A percentile compares a stretch with the other conserved stretches of the same genome.
phyloP scores from a whole-genome alignment of 1,140 invertebrate genomes.

The Drosophila kurseongensis region DNA sequence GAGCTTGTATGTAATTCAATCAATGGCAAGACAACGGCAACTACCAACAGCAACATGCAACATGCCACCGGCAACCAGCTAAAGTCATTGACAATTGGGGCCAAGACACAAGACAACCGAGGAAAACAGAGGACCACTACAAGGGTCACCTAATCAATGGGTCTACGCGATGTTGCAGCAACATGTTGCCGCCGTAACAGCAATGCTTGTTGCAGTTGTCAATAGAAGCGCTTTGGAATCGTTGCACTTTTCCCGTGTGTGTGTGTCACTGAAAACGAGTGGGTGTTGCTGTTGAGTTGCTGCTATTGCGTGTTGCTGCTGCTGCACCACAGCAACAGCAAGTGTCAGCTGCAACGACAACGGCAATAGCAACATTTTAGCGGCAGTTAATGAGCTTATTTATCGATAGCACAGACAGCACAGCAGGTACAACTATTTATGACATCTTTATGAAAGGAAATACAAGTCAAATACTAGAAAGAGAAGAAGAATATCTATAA shows the following conservation, averaged over 20 bases:
- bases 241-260: conserved; percentile 65
- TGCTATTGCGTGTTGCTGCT: conserved; percentile 65
- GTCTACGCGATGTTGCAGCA: conserved; percentile 55
- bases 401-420: conserved; percentile 43
- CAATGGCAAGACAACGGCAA: conserved; percentile 59
- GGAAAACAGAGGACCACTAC: conserved; percentile 67
- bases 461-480: background rate
- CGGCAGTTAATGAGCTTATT: conserved; percentile 72
- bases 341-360: conserved; percentile 69
- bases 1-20: conserved; percentile 76
- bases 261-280: conserved; percentile 48
- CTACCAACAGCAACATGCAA: conserved; percentile 37
- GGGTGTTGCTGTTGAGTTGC: conserved; percentile 56
- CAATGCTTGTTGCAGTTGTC: conserved; percentile 22
- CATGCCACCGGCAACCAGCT: conserved; percentile 32
- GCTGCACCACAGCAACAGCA: conserved; percentile 46
- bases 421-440: conserved; percentile 24
- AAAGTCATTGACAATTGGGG: conserved; percentile 75
- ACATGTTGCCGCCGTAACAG: conserved; percentile 43
- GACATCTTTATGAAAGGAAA: conserved; percentile 18
- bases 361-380: conserved; percentile 58
- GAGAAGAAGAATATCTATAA: too few species aligned
- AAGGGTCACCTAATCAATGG: conserved; percentile 82
- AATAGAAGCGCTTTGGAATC: conserved; percentile 71
- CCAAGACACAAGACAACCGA: conserved; percentile 47